A percentile compares a stretch with the other conserved stretches of the same genome.
Evolutionary conservation across 2,888 invertebrate species (phyloP).

Genomic region (Marronus borbonicus): DNA sequence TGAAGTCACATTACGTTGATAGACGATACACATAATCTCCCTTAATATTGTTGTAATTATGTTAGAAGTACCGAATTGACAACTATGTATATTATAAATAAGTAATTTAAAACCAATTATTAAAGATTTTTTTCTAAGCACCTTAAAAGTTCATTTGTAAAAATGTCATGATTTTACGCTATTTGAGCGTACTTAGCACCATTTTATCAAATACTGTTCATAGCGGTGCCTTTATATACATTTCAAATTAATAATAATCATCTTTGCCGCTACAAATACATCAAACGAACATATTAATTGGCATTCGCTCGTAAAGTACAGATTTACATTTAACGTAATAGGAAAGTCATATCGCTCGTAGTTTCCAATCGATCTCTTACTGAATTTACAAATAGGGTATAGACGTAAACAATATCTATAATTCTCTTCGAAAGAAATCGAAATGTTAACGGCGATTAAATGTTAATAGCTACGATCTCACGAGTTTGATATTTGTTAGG

Average conservation of each 20-base stretch:
- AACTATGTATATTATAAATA: too few species aligned
- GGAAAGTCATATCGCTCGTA: neutral
- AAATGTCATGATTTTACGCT: too few species aligned
- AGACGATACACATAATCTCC: too few species aligned
- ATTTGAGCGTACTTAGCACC: too few species aligned
- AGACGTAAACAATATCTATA: slow-evolving; percentile 10
- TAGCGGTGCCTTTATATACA: neutral
- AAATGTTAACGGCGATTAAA: slow-evolving; percentile 44
- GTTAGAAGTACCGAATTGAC: too few species aligned
- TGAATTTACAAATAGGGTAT: slow-evolving; percentile 17
- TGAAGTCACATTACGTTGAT: too few species aligned
- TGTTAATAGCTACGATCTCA: slow-evolving; percentile 44
- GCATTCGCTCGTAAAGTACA: neutral
- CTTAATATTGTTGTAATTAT: too few species aligned
- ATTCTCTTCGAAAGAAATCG: slow-evolving; percentile 1
- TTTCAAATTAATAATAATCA: neutral
- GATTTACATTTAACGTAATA: neutral
- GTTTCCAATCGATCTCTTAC: slow-evolving; percentile 18
- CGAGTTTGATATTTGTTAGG: slow-evolving; percentile 47
- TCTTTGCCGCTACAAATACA: neutral
- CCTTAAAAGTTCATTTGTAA: too few species aligned
- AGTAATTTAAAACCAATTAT: too few species aligned
- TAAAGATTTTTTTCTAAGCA: too few species aligned
- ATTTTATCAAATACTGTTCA: too few species aligned
- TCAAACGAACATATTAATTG: slow-evolving; percentile 2